Evolutionary conservation across 1,140 invertebrate species (phyloP), one percentile per base, ranked within the genome.

Genomic region (Psilanteris sp.): DNA sequence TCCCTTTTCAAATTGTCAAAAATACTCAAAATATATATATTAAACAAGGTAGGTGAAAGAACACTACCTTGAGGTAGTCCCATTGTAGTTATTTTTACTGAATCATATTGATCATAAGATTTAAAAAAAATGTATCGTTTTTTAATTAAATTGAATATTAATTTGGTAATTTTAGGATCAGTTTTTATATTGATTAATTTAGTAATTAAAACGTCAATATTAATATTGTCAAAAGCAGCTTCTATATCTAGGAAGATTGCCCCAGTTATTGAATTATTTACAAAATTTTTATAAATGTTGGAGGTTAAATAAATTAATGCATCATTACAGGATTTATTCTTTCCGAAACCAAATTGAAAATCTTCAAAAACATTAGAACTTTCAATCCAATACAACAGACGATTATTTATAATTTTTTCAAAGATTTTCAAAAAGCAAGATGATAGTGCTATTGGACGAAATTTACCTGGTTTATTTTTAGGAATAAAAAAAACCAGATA

Each of bases 21-120:
- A 11, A 9, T 4, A 29, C 8, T 10, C 1, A 31, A 15, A 13
- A 29, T 31, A 8, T 41, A 57, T 8, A 57, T 43, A 13, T 57
- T 57, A 57, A 57, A 57, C 20, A 57, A 31, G 4, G 20, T 27
- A 8, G 52, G 36, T 0, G 36, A 57, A 10, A 41, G 15, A 3
- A 14, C 36, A 39, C 36, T 39, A 11, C 36, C 36, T 24, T 39
- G 36, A 9, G 36, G 36, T 0, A 39, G 9, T 7, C 36, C 36
- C 13, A 4, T 9, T 4, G 8, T 10, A n/a, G 31, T 15, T 1
- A 1, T n/a, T 39, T n/a, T 18, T 0, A 8, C 16, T 4, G n/a
- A 5, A 3, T 37, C 15, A 8, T 14, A 9, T 0, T 4, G 1
- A 4, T 37, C 13, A 10, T 1, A 20, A 18, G 13, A 1, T 7